phyloP scores from a whole-genome alignment of 2,888 invertebrate genomes.

The Anagyrus pseudococci region DNA sequence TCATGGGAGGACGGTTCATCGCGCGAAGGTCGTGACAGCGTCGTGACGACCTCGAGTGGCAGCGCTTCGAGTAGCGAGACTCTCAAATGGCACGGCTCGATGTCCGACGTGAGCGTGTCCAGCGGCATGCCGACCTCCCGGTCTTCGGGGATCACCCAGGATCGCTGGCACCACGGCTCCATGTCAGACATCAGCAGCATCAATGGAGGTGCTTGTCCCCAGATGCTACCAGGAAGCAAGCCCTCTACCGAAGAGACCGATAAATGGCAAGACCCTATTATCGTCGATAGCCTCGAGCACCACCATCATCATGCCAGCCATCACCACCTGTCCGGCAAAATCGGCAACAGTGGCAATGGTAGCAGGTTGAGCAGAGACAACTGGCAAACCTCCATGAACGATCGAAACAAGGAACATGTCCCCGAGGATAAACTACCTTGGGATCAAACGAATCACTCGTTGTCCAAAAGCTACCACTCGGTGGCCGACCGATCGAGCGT shows the following conservation, averaged over 20 bases:
- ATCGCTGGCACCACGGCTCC: constrained; percentile 56
- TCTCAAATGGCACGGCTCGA: constrained; percentile 75
- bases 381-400: constrained; percentile 56
- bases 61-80: constrained; percentile 79
- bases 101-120: constrained; percentile 65
- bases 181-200: constrained; percentile 58
- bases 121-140: constrained; percentile 53
- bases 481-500: constrained; percentile 48
- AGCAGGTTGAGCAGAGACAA: constrained; percentile 44
- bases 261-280: constrained; percentile 29
- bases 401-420: constrained; percentile 50
- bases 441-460: constrained; percentile 17
- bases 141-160: constrained; percentile 40
- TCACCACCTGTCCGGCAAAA: constrained; percentile 64
- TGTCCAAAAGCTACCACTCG: constrained; percentile 32
- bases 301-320: constrained; percentile 35
- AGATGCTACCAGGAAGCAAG: constrained; percentile 43
- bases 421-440: constrained; percentile 22
- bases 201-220: constrained; percentile 44
- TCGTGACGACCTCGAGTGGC: constrained; percentile 70
- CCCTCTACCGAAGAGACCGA: constrained; percentile 21
- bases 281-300: constrained; percentile 19
- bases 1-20: constrained; percentile 61
- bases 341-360: constrained; percentile 40
- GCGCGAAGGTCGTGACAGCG: constrained; percentile 68